phyloP scores from a whole-genome alignment of 2,888 invertebrate species.

The Deroplatys truncata region DNA sequence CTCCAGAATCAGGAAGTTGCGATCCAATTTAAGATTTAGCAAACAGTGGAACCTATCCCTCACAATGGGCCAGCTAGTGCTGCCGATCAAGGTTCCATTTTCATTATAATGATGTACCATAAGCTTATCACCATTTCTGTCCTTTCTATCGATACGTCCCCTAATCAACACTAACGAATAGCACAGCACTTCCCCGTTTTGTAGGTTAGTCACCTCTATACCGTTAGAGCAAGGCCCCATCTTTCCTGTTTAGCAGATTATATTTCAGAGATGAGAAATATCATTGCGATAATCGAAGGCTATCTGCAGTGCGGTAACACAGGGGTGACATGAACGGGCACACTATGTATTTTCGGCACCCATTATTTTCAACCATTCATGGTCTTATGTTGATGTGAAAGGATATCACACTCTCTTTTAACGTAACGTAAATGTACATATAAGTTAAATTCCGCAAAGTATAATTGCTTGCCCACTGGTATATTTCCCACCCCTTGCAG shows the following conservation, averaged over 20 bases:
- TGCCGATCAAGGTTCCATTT: neutral
- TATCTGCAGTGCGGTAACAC: neutral
- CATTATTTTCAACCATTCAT: no score
- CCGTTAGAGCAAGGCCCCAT: neutral
- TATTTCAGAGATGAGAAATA: neutral
- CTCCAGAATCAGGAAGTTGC: slow-evolving; percentile 59
- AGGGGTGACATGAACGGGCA: neutral
- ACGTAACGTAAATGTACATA: neutral
- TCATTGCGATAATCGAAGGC: neutral
- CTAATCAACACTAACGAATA: slow-evolving; percentile 59
- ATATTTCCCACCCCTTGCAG: neutral
- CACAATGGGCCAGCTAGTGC: slow-evolving; percentile 53
- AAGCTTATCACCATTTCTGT: slow-evolving; percentile 33
- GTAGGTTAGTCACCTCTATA: slow-evolving; percentile 49
- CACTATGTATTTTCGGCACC: neutral
- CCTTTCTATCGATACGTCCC: slow-evolving; percentile 50
- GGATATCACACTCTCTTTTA: no score
- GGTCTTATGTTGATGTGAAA: no score
- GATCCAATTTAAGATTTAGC: slow-evolving; percentile 58
- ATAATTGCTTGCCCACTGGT: neutral
- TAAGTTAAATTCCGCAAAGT: neutral
- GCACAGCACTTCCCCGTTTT: slow-evolving; percentile 56
- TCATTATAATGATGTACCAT: neutral
- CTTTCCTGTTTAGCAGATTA: neutral
- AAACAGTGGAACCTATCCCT: slow-evolving; percentile 68